Percentiles rank a stretch among this genome's conserved stretches.
Evolutionary conservation across 2,113 vertebrate species (phyloP).

Genomic region (Neopipo cinnamomea): DNA sequence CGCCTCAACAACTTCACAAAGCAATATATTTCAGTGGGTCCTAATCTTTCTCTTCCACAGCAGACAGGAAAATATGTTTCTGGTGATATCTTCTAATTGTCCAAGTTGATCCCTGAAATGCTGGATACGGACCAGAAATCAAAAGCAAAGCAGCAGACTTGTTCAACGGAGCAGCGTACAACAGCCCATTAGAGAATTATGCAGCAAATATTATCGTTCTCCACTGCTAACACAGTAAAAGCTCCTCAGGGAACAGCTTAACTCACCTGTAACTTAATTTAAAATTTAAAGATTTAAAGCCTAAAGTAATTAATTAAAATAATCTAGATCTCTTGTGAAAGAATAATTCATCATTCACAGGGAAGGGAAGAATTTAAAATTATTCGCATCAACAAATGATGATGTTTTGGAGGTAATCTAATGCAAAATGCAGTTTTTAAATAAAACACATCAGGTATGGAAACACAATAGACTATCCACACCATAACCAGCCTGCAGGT

Average conservation of each 20-base stretch:
- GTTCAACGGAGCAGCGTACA: background rate
- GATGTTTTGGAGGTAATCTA: background rate
- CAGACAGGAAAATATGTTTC: background rate
- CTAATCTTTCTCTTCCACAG: background rate
- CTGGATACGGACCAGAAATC: slow-evolving; percentile 16
- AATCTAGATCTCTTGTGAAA: slow-evolving; percentile 25
- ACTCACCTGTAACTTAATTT: slow-evolving; percentile 62
- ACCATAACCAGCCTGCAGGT: background rate
- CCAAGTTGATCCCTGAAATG: background rate
- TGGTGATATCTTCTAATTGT: background rate
- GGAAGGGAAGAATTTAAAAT: slow-evolving; percentile 1
- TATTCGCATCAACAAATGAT: background rate
- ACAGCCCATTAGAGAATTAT: slow-evolving; percentile 22
- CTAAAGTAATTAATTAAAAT: slow-evolving; percentile 54
- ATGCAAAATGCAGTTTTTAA: slow-evolving; percentile 4
- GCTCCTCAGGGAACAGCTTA: slow-evolving; percentile 39
- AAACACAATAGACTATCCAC: background rate
- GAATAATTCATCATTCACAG: slow-evolving; percentile 7
- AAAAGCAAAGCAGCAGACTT: background rate
- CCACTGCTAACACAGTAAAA: slow-evolving; percentile 15
- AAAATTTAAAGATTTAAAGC: slow-evolving; percentile 48
- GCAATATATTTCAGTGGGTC: background rate
- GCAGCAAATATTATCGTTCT: slow-evolving; percentile 12
- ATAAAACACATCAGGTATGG: background rate
- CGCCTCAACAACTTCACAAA: background rate